These are phyloP conservation scores for Periphyllus acericola DNA, from an alignment of 2,888 invertebrate genomes.

Conservation along the genomic window DNA sequence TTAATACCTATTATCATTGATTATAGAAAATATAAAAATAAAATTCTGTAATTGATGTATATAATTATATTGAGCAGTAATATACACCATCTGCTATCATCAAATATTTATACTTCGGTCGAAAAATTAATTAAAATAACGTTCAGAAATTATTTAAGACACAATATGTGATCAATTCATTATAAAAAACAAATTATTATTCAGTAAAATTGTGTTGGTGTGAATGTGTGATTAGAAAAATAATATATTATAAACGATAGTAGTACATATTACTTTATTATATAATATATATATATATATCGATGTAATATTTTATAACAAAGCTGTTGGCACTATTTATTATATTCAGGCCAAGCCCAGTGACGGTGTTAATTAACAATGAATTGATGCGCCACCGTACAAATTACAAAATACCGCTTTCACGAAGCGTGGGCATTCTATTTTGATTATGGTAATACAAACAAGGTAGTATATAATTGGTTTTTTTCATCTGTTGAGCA, in stretches of 20 bases:
- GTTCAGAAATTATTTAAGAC: no score
- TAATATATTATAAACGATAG: not conserved
- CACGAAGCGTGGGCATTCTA: not conserved
- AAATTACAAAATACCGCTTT: not conserved
- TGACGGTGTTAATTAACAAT: not conserved
- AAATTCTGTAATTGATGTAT: no score
- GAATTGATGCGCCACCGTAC: not conserved
- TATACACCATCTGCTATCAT: no score
- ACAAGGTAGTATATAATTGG: not conserved
- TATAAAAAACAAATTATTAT: not conserved
- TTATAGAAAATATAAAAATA: no score
- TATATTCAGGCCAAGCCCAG: not conserved
- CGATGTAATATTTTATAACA: not conserved
- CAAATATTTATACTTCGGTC: no score
- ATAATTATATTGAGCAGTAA: no score
- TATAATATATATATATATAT: not conserved
- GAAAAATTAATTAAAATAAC: no score
- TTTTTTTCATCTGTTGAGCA: slow-evolving; percentile 9
- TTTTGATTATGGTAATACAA: not conserved
- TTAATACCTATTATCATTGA: no score
- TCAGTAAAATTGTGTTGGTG: not conserved
- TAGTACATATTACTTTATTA: not conserved
- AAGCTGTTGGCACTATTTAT: not conserved
- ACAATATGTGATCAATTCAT: not conserved
- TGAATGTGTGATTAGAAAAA: not conserved